phyloP scores from a whole-genome alignment of 2,797 vertebrate species.

The Phataginus tricuspis region DNA sequence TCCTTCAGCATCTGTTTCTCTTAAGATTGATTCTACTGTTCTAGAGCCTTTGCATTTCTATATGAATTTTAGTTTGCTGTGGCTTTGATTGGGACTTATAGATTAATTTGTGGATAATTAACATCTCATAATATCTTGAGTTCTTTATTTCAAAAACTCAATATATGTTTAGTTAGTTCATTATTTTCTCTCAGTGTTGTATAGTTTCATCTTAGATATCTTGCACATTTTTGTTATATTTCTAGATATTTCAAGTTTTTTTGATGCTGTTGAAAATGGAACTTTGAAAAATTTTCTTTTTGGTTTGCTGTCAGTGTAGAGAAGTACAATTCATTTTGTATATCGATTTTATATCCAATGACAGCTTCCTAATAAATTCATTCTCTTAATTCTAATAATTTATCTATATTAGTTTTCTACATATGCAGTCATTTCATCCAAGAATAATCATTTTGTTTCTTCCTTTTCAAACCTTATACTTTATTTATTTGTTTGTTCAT shows the following conservation, averaged over 20 bases:
- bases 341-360: neutral
- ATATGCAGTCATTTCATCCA: neutral
- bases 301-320: neutral
- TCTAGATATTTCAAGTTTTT: neutral
- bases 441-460: neutral
- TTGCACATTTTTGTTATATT: neutral
- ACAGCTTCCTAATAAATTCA: neutral
- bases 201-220: neutral
- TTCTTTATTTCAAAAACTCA: neutral
- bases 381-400: neutral
- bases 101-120: neutral
- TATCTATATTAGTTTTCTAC: neutral
- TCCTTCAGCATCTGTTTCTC: neutral
- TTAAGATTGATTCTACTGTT: neutral
- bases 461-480: neutral
- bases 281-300: neutral
- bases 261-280: neutral
- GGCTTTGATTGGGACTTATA: neutral
- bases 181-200: neutral
- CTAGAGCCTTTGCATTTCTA: neutral
- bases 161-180: neutral
- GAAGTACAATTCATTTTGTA: neutral
- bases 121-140: neutral
- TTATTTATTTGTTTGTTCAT: neutral
- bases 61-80: neutral